Conservation (phyloP, 2,113 vertebrate genomes). For the Microtus ochrogaster region DNA sequence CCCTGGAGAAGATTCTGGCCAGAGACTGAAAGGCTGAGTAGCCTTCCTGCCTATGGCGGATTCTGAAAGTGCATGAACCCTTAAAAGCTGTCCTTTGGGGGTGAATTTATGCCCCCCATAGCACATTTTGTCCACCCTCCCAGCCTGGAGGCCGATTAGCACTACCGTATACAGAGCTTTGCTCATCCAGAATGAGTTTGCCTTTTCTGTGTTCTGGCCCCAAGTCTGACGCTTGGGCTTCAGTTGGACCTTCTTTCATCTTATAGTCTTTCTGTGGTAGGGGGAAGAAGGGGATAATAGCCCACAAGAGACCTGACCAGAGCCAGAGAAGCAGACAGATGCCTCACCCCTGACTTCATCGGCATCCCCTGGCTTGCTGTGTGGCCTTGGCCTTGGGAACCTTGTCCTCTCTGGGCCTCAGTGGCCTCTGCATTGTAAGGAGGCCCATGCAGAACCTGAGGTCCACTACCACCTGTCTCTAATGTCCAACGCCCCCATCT, state of each 20-base stretch:
- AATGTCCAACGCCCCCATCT: background rate
- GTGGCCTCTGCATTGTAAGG: background rate
- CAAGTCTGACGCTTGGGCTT: conserved; percentile 65
- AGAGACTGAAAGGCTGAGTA: background rate
- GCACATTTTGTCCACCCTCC: background rate
- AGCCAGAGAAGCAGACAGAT: conserved; percentile 8
- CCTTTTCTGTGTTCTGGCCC: conserved; percentile 62
- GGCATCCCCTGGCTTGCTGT: background rate
- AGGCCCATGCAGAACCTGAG: background rate
- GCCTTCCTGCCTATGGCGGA: background rate
- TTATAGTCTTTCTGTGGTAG: conserved; percentile 48
- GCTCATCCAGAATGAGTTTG: conserved; percentile 53
- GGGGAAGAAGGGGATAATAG: background rate
- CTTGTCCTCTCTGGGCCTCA: conserved; percentile 43
- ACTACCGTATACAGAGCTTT: conserved; percentile 48
- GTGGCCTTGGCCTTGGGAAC: background rate
- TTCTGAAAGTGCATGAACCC: background rate
- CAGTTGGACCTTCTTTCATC: conserved; percentile 68
- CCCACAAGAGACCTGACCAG: background rate
- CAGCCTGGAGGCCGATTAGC: background rate
- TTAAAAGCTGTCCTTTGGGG: background rate
- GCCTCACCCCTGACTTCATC: background rate
- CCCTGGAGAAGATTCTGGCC: background rate
- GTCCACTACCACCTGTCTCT: background rate
- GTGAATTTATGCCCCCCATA: background rate